Evolutionary conservation across 2,113 vertebrate species (phyloP), one percentile per base, ranked within the genome.

Genomic region (Phaethornis superciliosus): DNA sequence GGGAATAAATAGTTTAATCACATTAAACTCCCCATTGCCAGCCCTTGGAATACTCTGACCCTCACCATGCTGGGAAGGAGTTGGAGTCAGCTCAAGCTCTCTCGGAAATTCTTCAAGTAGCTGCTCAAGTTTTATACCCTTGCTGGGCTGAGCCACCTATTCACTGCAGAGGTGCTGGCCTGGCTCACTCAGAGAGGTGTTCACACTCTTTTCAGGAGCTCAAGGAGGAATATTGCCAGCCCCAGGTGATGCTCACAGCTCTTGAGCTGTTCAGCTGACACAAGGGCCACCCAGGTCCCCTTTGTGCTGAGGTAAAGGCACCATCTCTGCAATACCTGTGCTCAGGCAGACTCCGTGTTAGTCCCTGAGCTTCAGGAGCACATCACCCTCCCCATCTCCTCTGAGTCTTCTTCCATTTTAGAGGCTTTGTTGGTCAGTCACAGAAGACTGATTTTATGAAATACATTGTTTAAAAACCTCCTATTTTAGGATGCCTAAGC

Each of bases 21-120:
- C 54, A 55, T 40, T 26, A 40, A 32, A 2, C 6, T 40, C 28
- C 35, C 16, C 17, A 37, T 18, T 6, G 12, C 15, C 7, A 2
- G n/a, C 47, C 23, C 15, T 17, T 26, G 35, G n/a, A 51, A 30
- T 21, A 17, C 0, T 0, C 22, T 77, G 40, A 10, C 33, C 2
- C 0, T 17, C 44, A 12, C 18, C 3, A 4, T 0, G 0, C 51
- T 32, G 26, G 19, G 32, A 77, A 56, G 8, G 9, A 60, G n/a
- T 2, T 47, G 9, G 14, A 65, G 7, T 15, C 46, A 52, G 15
- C 32, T 64, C 13, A 37, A 44, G 5, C 11, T 59, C 9, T 7
- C 8, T 22, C 9, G 10, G 4, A 14, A 42, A 68, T 16, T 15
- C 7, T 33, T 49, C 20, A 9, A 4, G 8, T 40, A 20, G 35